Base-by-base conservation (phyloP, 1,140 invertebrate species). In the Camponotus floridanus region DNA sequence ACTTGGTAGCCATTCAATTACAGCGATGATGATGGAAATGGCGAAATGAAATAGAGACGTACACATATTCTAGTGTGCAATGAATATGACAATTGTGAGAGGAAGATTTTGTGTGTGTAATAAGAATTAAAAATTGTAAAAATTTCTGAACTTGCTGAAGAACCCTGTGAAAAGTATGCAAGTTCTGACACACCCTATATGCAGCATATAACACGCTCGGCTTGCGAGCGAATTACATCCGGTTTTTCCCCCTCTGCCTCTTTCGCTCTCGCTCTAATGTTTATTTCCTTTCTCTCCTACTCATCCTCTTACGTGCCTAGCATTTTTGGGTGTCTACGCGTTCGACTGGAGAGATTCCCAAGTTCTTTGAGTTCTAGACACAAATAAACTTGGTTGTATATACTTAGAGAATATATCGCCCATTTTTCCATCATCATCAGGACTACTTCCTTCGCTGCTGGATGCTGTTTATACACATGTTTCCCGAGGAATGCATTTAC, bases 211-310 rank as follows among this genome's bases (percentile, higher is more conserved):
- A 74, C 59, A 18, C 31, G 39, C 55, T 83, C 79, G 55, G 71
- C 61, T 83, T 61, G 68, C n/a, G 26, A 83, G 67, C 59, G 68
- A 83, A 83, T 83, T 83, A 73, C 79, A 74, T 83, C 79, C 79
- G 79, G 79, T 83, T 61, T 74, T n/a, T 74, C 39, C 55, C 79
- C 31, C 42, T 61, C 18, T 45, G 18, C 31, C 26, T 33, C 4
- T 57, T 31, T 51, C 45, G 21, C 62, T 36, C 45, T 65, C 78
- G 13, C 36, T 45, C 76, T 70, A n/a, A 36, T 3, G 39, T 15
- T 70, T 55, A 51, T 55, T 71, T 71, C 39, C 76, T 61, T 26
- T 71, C 79, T 51, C 39, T 71, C 8, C 26, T 42, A 33, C 26
- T 36, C 45, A 6, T 71, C 31, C 36, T 42, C 39, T 48, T 6